Percentiles rank a stretch among this genome's conserved stretches.
Evolutionary conservation across 1,140 invertebrate genomes (phyloP).

Genomic region (Dendroctonus valens): DNA sequence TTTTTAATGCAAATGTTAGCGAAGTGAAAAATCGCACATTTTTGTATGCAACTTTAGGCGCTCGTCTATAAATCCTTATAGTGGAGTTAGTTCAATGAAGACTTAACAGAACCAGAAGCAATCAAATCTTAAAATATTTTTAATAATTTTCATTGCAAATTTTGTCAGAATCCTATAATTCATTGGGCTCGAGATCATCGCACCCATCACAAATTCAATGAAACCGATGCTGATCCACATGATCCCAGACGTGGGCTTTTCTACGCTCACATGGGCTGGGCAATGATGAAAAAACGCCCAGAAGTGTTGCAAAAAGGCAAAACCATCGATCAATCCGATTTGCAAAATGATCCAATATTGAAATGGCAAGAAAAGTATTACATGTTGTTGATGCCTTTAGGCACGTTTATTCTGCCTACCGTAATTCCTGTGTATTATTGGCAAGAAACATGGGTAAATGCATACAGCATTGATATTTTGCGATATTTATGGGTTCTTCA

Average conservation of each 20-base stretch:
- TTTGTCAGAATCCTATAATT: conserved; percentile 64
- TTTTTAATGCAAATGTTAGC: neutral
- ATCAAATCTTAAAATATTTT: conserved; percentile 47
- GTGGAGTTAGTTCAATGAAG: neutral
- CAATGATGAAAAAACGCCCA: conserved; percentile 65
- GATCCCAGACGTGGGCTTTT: conserved; percentile 73
- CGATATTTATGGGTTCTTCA: conserved; percentile 86
- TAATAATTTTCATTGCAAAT: neutral
- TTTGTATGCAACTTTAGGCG: neutral
- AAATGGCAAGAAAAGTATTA: conserved; percentile 69
- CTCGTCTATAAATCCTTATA: neutral
- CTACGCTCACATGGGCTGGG: conserved; percentile 72
- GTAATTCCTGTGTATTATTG: conserved; percentile 78
- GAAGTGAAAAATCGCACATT: neutral
- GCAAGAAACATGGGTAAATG: conserved; percentile 75
- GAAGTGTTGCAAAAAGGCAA: conserved; percentile 62
- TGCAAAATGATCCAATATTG: conserved; percentile 62
- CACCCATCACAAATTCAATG: conserved; percentile 84
- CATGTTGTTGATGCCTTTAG: conserved; percentile 71
- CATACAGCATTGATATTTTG: conserved; percentile 83
- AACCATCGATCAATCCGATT: conserved; percentile 61
- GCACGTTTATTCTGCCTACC: conserved; percentile 85
- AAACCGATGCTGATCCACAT: conserved; percentile 58
- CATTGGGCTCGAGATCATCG: conserved; percentile 82
- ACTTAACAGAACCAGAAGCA: conserved; percentile 49